Evolutionary conservation across 2,888 invertebrate genomes (phyloP).

Genomic region (Anthrax anthrax): DNA sequence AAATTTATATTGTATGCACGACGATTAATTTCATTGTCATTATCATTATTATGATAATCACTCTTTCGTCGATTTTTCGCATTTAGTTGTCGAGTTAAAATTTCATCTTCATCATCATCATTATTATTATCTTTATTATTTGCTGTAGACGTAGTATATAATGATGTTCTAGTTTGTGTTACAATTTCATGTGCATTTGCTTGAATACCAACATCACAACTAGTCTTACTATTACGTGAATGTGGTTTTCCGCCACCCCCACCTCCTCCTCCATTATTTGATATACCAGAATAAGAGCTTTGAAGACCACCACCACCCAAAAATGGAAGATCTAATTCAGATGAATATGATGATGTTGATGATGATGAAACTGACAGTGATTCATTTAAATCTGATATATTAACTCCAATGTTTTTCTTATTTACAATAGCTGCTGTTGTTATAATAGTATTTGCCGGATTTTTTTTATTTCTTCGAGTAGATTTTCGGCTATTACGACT

Average conservation of each 20-base stretch:
- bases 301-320: constrained; percentile 19
- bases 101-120: constrained; percentile 23
- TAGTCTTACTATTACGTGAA: constrained; percentile 39
- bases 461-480: constrained; percentile 14
- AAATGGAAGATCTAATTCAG: constrained; percentile 35
- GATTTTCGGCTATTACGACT: constrained; percentile 31
- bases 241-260: constrained; percentile 23
- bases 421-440: constrained; percentile 13
- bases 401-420: constrained; percentile 14
- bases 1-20: too few species aligned
- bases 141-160: constrained; percentile 11
- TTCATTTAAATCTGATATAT: constrained; percentile 25
- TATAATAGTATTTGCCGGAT: constrained; percentile 7
- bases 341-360: constrained; percentile 28
- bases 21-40: too few species aligned
- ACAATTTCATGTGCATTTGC: constrained; percentile 41
- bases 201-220: constrained; percentile 44
- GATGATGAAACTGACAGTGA: constrained; percentile 11
- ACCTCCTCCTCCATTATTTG: constrained; percentile 19
- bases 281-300: constrained; percentile 36
- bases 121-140: background rate
- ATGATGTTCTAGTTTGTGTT: constrained; percentile 29
- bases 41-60: constrained; percentile 3
- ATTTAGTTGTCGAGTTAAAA: constrained; percentile 20
- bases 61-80: constrained; percentile 23